Evolutionary conservation across 2,113 vertebrate genomes (phyloP), one percentile per base, ranked within the genome.

Genomic region (Colaptes auratus): DNA sequence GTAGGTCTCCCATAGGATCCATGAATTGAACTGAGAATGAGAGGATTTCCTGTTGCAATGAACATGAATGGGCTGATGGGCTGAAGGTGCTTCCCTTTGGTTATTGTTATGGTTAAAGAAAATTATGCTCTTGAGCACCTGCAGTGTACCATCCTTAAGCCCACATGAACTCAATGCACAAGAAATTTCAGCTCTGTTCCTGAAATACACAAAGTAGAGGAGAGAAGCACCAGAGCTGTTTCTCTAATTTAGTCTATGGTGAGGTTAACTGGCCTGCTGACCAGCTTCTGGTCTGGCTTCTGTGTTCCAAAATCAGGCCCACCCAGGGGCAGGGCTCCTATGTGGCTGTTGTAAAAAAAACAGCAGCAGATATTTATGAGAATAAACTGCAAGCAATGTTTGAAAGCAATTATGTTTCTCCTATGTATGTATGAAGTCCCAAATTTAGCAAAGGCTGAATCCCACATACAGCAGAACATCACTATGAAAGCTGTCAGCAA

Each of bases 401-500:
- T 84, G 46, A 65, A 95, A 81, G 35, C 50, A 39, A 88, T 85
- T 56, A 86, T 10, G 10, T 74, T 91, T 73, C 67, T 85, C 69
- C 66, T 85, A 64, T 19, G 30, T 61, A 82, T 76, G 60, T 56
- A 89, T 3, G 1, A 66, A 80, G 44, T 83, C 85, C 76, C 75
- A 77, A 56, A 74, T 86, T 75, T 65, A 89, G 82, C 61, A 90
- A 66, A 94, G 76, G 60, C 76, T 52, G 48, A 93, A 67, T 25
- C 42, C 69, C 44, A 72, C 69, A 74, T 56, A 92, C 27, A 56
- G 87, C 72, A 93, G 78, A 92, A 80, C 6, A 81, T n/a, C 79
- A n/a, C 82, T 94, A 52, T 89, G 77, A 50, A 94, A 88, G 71
- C 79, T 93, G 81, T 92, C 91, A 95, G 84, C 56, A 70, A 93